Conservation (phyloP, 2,113 vertebrate species). For the Ia io region DNA sequence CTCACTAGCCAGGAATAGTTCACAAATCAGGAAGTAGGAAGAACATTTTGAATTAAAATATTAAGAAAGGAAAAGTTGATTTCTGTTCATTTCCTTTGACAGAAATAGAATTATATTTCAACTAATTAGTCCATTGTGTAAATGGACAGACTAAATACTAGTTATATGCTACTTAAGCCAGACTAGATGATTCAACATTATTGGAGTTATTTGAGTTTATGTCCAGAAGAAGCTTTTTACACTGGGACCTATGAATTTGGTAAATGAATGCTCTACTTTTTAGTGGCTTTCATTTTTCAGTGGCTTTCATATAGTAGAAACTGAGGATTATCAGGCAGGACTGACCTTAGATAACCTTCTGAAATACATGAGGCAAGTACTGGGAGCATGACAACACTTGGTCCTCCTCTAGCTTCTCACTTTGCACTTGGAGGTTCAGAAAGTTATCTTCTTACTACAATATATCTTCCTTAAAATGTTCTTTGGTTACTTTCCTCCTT, state of each 20-base stretch:
- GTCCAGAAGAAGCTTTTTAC: background rate
- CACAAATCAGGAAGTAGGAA: constrained; percentile 34
- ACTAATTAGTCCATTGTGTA: constrained; percentile 60
- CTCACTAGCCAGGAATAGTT: constrained; percentile 30
- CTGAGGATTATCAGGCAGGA: background rate
- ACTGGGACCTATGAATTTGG: background rate
- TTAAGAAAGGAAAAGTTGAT: constrained; percentile 50
- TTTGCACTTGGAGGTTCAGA: background rate
- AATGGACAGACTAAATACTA: constrained; percentile 15
- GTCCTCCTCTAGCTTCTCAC: background rate
- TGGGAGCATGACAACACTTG: background rate
- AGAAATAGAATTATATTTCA: constrained; percentile 59
- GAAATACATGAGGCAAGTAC: background rate
- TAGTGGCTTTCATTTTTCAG: background rate
- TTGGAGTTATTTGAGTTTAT: background rate
- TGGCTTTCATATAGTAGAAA: background rate
- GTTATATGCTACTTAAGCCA: background rate
- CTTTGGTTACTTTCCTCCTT: background rate
- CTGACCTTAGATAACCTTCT: background rate
- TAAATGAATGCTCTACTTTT: background rate
- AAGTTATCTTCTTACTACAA: background rate
- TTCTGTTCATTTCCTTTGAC: constrained; percentile 51
- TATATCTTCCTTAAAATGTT: background rate
- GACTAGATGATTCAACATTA: background rate
- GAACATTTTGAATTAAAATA: constrained; percentile 33